phyloP scores from a whole-genome alignment of 2,797 vertebrate genomes.

The Hydrolagus colliei region DNA sequence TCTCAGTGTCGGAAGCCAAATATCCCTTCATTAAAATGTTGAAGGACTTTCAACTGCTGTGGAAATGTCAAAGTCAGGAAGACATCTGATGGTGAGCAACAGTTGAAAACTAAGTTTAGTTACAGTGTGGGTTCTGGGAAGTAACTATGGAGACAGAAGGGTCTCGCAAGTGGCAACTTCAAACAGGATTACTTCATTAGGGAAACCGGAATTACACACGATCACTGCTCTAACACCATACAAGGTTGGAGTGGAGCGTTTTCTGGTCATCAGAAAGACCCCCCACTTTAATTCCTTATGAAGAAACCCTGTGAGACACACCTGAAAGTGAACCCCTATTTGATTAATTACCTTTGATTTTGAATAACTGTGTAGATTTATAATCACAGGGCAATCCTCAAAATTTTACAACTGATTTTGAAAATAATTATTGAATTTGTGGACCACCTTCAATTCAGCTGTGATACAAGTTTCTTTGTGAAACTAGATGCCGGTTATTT shows the following conservation, averaged over 20 bases:
- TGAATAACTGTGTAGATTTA: not conserved
- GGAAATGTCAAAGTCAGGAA: not conserved
- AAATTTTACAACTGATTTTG: not conserved
- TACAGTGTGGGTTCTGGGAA: not conserved
- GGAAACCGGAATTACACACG: too few relatives aligned
- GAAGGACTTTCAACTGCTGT: not conserved
- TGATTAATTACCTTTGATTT: not conserved
- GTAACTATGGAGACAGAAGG: not conserved
- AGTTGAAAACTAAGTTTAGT: not conserved
- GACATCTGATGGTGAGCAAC: not conserved
- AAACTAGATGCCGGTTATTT: not conserved
- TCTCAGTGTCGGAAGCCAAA: not conserved
- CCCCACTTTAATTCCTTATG: too few relatives aligned
- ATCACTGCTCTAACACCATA: too few relatives aligned
- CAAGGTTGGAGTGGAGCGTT: too few relatives aligned
- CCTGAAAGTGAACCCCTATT: not conserved
- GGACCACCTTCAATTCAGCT: not conserved
- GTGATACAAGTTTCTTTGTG: not conserved
- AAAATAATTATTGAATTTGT: not conserved
- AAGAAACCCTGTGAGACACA: too few relatives aligned
- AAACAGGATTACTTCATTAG: too few relatives aligned
- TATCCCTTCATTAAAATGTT: not conserved
- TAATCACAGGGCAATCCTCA: not conserved
- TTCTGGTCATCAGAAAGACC: too few relatives aligned
- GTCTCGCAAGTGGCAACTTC: too few relatives aligned